These are phyloP conservation scores for Lepeophtheirus salmonis DNA, from an alignment of 1,140 invertebrate genomes.

Conservation along the genomic window DNA sequence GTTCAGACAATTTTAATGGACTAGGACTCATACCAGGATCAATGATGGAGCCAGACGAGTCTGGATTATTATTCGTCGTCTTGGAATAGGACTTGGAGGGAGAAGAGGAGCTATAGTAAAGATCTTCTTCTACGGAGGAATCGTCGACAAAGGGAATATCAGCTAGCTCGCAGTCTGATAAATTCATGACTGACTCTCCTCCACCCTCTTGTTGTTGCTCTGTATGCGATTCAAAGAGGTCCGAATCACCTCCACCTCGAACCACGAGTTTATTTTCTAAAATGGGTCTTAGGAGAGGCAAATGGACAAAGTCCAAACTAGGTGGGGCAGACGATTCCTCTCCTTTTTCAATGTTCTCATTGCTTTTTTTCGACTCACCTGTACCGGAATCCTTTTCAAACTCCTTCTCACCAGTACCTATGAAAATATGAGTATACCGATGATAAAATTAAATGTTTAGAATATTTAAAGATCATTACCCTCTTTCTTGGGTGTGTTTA, in stretches of 20 bases:
- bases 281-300: background rate
- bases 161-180: background rate
- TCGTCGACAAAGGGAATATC: background rate
- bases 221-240: no score
- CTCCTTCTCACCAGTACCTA: background rate
- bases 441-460: background rate
- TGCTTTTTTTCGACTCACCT: background rate
- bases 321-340: no score
- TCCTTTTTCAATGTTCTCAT: background rate
- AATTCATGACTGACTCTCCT: background rate
- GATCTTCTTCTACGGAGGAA: background rate
- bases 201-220: no score
- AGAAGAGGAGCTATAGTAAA: background rate
- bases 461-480: background rate
- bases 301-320: no score
- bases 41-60: no score
- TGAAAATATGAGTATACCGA: background rate
- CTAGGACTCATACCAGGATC: no score
- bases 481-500: background rate
- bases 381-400: background rate
- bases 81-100: no score
- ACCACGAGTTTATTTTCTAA: no score
- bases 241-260: no score
- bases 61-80: no score
- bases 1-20: no score